Base-by-base conservation (phyloP, 2,888 invertebrate genomes). In the Emmelina monodactyla region DNA sequence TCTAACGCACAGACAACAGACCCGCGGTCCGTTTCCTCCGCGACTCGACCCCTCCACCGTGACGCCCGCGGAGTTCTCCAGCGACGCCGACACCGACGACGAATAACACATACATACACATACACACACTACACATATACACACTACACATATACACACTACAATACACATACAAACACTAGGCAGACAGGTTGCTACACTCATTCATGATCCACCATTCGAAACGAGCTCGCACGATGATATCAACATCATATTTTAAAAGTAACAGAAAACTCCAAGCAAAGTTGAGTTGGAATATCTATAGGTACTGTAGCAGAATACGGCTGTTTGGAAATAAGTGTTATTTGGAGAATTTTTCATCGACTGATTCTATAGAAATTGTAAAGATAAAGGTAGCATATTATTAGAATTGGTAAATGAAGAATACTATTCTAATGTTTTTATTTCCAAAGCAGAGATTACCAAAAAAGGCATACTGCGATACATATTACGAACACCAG, bases 81-180 rank as follows among this genome's bases (percentile, higher is more conserved):
- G 94, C 68, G 95, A 94, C 60, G 89, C 92, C 29, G 95, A 92
- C 63, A 91, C 94, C 22, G 95, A 95, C 70, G 94, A 94, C 62
- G 95, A 96, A 83, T 94, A 85, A 78, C 43, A 13, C 39, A 10
- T 12, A 5, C 34, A 28, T 37, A 7, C 12, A 10, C 33, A 30
- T 37, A 34, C 40, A 31, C 35, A 22, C 29, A 10, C 16, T 4
- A 16, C n/a, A 16, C 29, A 29, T 33, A 28, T 22, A 30, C 32
- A 37, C 34, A 14, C 22, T 5, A 12, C 10, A 14, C 9, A 9
- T 9, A 19, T 6, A 19, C 19, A 6, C 5, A 6, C 19, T n/a
- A n/a, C n/a, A n/a, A 28, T 37, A 7, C 12, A 10, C 33, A 30
- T 37, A 34, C 40, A 31, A 34, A 22, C 29, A 10, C 16, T 4